phyloP scores from a whole-genome alignment of 2,888 invertebrate genomes.

The Leucophenga montana region DNA sequence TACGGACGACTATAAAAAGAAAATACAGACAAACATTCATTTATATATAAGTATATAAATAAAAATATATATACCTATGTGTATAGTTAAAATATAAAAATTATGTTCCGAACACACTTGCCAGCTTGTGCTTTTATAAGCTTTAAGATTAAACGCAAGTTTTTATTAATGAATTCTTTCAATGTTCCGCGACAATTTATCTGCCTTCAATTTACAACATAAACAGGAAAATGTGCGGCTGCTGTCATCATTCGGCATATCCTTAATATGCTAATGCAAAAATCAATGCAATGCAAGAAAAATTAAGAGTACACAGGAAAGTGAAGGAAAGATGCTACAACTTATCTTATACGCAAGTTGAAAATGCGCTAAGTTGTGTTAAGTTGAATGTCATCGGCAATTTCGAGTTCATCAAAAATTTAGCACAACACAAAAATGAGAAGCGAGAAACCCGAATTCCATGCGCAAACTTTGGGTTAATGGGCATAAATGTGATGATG shows the following conservation, averaged over 20 bases:
- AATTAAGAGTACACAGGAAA: neutral
- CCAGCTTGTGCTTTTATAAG: too few species aligned
- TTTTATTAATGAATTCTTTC: slow-evolving; percentile 58
- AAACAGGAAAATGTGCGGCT: slow-evolving; percentile 37
- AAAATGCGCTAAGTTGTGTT: slow-evolving; percentile 50
- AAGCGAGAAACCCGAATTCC: slow-evolving; percentile 36
- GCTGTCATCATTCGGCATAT: neutral
- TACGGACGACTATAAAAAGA: too few species aligned
- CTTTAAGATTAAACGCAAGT: too few species aligned
- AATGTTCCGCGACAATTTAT: slow-evolving; percentile 52
- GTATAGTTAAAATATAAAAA: too few species aligned
- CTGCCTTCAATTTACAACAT: slow-evolving; percentile 19
- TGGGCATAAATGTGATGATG: slow-evolving; percentile 55
- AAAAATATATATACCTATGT: too few species aligned
- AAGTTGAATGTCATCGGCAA: slow-evolving; percentile 57
- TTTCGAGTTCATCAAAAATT: slow-evolving; percentile 61
- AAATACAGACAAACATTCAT: too few species aligned
- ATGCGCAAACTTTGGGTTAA: slow-evolving; percentile 53
- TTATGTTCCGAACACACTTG: too few species aligned
- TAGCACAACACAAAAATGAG: slow-evolving; percentile 35
- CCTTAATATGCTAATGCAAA: slow-evolving; percentile 16
- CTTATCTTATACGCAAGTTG: slow-evolving; percentile 18
- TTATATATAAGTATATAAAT: too few species aligned
- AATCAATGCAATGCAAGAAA: neutral
- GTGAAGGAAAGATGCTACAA: neutral